These are phyloP conservation scores for Chionomys nivalis DNA, from an alignment of 2,113 vertebrate species.

Conservation along the genomic window DNA sequence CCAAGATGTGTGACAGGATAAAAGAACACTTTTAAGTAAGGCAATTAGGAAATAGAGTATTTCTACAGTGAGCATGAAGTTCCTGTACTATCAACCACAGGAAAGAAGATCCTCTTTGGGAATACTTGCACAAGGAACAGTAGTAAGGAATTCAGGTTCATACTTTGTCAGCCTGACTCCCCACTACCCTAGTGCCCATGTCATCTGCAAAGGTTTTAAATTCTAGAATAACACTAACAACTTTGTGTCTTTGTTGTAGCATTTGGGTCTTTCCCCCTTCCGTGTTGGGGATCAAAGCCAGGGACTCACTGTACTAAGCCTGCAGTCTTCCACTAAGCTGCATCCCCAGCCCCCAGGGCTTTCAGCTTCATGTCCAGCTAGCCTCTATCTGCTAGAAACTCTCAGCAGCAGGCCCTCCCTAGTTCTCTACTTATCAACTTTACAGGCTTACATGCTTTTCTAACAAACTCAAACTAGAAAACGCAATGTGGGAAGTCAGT, in stretches of 20 bases:
- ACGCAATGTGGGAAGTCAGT: background rate
- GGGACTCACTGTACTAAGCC: background rate
- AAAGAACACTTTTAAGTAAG: background rate
- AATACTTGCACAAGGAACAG: conserved; percentile 61
- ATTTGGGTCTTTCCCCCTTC: background rate
- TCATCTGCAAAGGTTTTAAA: conserved; percentile 24
- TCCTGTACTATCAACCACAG: background rate
- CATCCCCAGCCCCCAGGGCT: background rate
- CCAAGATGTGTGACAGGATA: background rate
- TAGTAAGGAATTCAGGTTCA: conserved; percentile 36
- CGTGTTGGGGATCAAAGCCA: background rate
- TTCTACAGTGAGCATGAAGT: background rate
- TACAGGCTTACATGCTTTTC: background rate
- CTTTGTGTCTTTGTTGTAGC: background rate
- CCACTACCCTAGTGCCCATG: background rate
- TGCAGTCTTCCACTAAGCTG: background rate
- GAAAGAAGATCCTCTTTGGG: conserved; percentile 42
- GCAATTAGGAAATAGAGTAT: conserved; percentile 61
- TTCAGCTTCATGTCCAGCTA: conserved; percentile 9
- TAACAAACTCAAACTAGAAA: conserved; percentile 5
- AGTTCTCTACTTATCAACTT: conserved; percentile 22
- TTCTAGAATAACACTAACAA: background rate
- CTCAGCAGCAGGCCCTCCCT: conserved; percentile 57
- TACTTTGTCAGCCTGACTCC: background rate
- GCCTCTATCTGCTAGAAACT: conserved; percentile 29